Evolutionary conservation across 2,797 vertebrate species (phyloP), one percentile per base, ranked within the genome.

Genomic region (Aeoliscus strigatus): DNA sequence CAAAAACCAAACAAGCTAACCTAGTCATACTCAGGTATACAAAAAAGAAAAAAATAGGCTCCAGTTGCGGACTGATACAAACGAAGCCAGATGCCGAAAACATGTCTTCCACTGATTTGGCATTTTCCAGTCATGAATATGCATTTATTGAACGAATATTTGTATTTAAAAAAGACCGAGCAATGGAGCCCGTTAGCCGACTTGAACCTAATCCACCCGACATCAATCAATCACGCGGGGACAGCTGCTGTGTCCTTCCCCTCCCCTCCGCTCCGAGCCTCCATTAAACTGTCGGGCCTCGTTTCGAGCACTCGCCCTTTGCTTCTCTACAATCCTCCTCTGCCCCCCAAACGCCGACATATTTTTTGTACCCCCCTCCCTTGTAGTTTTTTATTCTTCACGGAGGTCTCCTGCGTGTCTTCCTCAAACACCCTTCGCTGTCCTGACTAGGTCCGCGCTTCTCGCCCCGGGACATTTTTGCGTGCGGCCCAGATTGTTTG

Each of bases 401-500:
- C 51, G 41, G 17, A 60, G 66, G 66, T 54, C 41, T 51, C 46
- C 51, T 47, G 42, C 56, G 63, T 66, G 57, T 39, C 44, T 26
- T 54, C 45, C 25, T 35, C 24, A 60, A 67, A 55, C 51, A 50
- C 59, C 43, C 62, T 64, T 56, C 34, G 51, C 69, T 38, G 54
- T 50, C 54, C 57, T 11, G 50, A n/a, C 44, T 55, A 38, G 43
- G 73, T 70, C 67, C 70, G 46, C 67, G 38, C 42, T 56, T 24
- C 49, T 68, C 83, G 80, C 80, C 80, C 72, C 46, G 69, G 77
- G 76, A 80, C 81, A 70, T 80, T 83, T 77, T 70, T 45, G 70
- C 67, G 80, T 87, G 88, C 88, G 87, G 92, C 91, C 91, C 89
- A 90, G 92, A 96, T 92, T 88, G 91, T 91, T 91, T 91, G 90